Evolutionary conservation across 2,888 invertebrate species (phyloP).

Genomic region (Monopis laevigella): DNA sequence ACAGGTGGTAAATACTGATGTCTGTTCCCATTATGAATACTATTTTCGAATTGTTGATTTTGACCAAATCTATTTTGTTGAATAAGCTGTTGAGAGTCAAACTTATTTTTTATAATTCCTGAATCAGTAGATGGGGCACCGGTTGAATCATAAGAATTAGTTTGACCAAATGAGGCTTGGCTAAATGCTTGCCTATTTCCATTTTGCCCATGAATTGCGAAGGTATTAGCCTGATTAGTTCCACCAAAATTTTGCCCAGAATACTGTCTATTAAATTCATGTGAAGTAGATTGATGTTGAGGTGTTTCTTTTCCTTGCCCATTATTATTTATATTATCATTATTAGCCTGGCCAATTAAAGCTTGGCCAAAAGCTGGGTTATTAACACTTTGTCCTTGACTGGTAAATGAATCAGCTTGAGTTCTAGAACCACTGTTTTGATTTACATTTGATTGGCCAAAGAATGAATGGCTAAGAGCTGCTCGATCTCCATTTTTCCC

Average conservation of each 20-base stretch:
- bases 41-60: constrained; percentile 15
- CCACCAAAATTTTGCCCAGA: not conserved
- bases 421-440: not conserved
- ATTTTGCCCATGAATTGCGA: constrained; percentile 4
- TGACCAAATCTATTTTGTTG: constrained; percentile 6
- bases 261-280: not conserved
- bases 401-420: not conserved
- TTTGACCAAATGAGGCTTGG: constrained; percentile 4
- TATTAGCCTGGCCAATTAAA: no score
- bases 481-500: not conserved
- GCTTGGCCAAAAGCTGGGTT: not conserved
- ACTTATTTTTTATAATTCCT: not conserved
- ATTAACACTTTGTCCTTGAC: constrained; percentile 1
- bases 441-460: not conserved
- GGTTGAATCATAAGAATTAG: not conserved
- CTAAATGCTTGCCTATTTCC: not conserved
- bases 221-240: not conserved
- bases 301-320: not conserved
- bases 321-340: no score
- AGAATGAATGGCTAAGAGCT: not conserved
- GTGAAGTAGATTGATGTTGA: not conserved
- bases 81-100: not conserved
- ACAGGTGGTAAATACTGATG: constrained; percentile 31
- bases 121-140: not conserved
- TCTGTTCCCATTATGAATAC: not conserved